Evolutionary conservation across 2,797 vertebrate genomes (phyloP).

Genomic region (Pseudocheirus occidentalis): DNA sequence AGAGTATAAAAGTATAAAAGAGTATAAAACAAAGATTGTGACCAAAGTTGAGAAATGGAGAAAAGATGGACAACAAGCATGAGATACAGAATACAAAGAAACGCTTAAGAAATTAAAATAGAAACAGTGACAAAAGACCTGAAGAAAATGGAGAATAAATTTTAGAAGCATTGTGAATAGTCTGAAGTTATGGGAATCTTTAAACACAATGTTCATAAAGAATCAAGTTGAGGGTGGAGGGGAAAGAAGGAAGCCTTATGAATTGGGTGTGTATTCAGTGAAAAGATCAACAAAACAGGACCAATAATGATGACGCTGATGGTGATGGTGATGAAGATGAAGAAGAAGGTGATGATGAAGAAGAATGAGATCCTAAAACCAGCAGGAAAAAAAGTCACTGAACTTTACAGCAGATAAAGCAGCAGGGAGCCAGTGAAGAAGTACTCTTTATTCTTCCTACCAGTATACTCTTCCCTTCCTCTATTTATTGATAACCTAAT

Average conservation of each 20-base stretch:
- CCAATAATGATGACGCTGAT: conserved; percentile 37
- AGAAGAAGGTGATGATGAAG: too few species aligned
- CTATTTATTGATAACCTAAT: not conserved
- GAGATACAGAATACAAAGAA: not conserved
- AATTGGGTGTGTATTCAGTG: not conserved
- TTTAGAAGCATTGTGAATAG: not conserved
- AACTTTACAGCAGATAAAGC: conserved; percentile 56
- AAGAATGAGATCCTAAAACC: conserved; percentile 47
- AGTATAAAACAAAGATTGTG: not conserved
- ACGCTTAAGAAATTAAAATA: not conserved
- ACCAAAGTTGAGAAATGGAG: not conserved
- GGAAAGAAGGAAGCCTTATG: not conserved
- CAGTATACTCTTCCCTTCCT: not conserved
- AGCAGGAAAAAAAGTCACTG: conserved; percentile 47
- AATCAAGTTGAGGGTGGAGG: not conserved
- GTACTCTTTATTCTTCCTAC: not conserved
- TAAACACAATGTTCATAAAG: not conserved
- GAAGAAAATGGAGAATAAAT: not conserved
- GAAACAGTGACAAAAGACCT: not conserved
- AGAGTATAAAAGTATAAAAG: not conserved
- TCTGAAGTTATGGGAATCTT: not conserved
- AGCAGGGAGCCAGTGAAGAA: conserved; percentile 72
- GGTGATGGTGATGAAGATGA: conserved; percentile 31
- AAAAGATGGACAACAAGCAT: not conserved
- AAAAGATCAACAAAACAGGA: not conserved